These are phyloP conservation scores for Apogon hyalosoma DNA, from an alignment of 2,797 vertebrate genomes.

Conservation along the genomic window DNA sequence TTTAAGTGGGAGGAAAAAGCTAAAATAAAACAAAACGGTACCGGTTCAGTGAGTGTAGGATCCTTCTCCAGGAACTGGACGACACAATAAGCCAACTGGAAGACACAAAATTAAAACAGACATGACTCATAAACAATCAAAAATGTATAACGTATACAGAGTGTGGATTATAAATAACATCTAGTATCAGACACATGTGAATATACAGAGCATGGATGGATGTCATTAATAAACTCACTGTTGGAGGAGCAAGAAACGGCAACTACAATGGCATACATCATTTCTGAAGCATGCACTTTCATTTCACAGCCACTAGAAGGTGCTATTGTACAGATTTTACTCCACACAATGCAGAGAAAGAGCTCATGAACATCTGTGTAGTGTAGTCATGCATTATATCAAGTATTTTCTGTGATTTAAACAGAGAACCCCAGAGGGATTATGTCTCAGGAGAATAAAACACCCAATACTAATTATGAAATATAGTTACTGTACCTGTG, in stretches of 20 bases:
- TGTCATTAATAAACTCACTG: neutral
- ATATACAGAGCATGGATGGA: too few species aligned
- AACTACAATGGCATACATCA: neutral
- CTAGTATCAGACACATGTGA: neutral
- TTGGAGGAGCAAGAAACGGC: neutral
- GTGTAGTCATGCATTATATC: neutral
- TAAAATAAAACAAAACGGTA: conserved; percentile 68
- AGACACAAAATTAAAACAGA: conserved; percentile 55
- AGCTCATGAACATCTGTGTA: conserved; percentile 1
- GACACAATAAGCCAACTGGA: conserved; percentile 97
- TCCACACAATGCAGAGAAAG: conserved; percentile 10
- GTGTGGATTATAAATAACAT: neutral
- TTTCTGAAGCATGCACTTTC: conserved; percentile 15
- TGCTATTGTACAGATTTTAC: conserved; percentile 31
- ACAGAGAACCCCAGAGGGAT: neutral
- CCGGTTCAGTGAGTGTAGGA: conserved; percentile 94
- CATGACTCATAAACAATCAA: conserved; percentile 13
- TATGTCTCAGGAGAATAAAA: neutral
- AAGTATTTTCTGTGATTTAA: neutral
- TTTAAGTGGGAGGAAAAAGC: conserved; percentile 50
- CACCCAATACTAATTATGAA: neutral
- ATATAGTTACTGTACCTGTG: too few species aligned
- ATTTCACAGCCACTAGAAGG: conserved; percentile 59
- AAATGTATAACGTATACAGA: too few species aligned
- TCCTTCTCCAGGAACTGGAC: conserved; percentile 99